Evolutionary conservation across 2,888 invertebrate species (phyloP), one percentile per base, ranked within the genome.

Genomic region (Drosophila algonquin): DNA sequence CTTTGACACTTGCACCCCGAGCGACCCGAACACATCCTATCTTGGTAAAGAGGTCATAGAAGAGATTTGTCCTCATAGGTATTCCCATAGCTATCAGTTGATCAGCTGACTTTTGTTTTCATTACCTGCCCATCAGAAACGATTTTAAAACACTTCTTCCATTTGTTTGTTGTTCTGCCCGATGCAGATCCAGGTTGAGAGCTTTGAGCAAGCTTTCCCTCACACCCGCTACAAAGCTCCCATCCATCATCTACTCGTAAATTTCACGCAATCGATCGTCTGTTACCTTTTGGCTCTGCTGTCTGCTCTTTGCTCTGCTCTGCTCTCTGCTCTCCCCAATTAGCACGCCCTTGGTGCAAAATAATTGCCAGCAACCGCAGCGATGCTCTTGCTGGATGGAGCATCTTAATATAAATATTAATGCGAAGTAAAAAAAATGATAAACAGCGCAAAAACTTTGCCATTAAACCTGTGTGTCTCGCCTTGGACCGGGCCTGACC

Each of bases 401-500:
- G 40, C 6, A 40, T 40, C 40, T 14, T 40, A 3, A 16, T 32
- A 53, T 51, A 24, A 70, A 55, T 63, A 52, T 72, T 55, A 51
- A 74, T 56, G 40, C 24, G 40, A 18, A 10, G 14, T 27, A 10
- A 21, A n/a, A 40, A 46, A 53, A 40, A 55, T 53, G 71, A 56
- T 46, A 18, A 21, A 51, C 21, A 53, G n/a, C 40, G n/a, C 18
- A 53, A 60, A 52, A 51, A 51, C 59, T 35, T 62, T 61, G 52
- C 61, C 74, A 51, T 65, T 54, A 50, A 65, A 56, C 76, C 63
- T 46, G 48, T 40, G 40, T 40, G 40, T n/a, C n/a, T 47, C 53
- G 12, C 35, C 35, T 75, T 32, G 58, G 57, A 16, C 67, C 48
- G 60, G 54, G 47, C 27, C 46, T 30, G 59, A 60, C 86, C 88